A percentile compares a stretch with the other conserved stretches of the same genome.
These are phyloP conservation scores for Blastomussa wellsi DNA, from an alignment of 92 coral and sea anemone genomes.

Conservation along the genomic window DNA sequence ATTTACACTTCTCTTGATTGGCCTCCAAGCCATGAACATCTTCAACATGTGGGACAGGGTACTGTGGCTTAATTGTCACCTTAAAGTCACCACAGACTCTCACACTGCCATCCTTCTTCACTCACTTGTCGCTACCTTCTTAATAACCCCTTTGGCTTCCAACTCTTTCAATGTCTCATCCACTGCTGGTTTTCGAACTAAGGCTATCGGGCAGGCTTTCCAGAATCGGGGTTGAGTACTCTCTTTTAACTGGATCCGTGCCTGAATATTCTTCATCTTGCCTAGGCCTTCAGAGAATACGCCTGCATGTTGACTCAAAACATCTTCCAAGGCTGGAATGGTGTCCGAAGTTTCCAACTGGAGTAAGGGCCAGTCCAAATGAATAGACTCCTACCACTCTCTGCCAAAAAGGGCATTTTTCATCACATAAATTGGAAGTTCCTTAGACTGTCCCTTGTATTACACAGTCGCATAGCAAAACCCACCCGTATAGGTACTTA, in stretches of 20 bases:
- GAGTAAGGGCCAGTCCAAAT: slow-evolving; percentile 35
- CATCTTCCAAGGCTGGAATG: background rate
- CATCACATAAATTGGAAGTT: background rate
- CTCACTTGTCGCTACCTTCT: background rate
- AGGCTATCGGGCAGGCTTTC: background rate
- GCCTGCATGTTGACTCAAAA: slow-evolving; percentile 23
- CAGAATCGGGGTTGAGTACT: background rate
- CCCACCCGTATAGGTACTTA: slow-evolving; percentile 49
- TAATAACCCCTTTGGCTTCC: too few species aligned
- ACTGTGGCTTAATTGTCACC: slow-evolving; percentile 44
- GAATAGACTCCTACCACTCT: slow-evolving; percentile 49
- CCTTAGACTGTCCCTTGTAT: too few species aligned
- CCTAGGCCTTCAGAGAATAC: slow-evolving; percentile 21
- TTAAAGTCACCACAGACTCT: slow-evolving; percentile 61
- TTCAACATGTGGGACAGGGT: slow-evolving; percentile 35
- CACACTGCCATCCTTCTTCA: slow-evolving; percentile 42
- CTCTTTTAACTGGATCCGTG: background rate
- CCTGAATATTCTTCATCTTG: slow-evolving; percentile 19
- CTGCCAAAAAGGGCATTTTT: slow-evolving; percentile 46
- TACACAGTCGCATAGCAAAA: too few species aligned
- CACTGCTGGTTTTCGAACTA: too few species aligned
- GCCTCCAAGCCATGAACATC: slow-evolving; percentile 56
- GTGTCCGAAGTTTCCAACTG: background rate
- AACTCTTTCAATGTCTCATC: too few species aligned
- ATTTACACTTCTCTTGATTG: slow-evolving; percentile 37